Evolutionary conservation across 2,888 invertebrate species (phyloP).

Genomic region (Agriopis marginaria): DNA sequence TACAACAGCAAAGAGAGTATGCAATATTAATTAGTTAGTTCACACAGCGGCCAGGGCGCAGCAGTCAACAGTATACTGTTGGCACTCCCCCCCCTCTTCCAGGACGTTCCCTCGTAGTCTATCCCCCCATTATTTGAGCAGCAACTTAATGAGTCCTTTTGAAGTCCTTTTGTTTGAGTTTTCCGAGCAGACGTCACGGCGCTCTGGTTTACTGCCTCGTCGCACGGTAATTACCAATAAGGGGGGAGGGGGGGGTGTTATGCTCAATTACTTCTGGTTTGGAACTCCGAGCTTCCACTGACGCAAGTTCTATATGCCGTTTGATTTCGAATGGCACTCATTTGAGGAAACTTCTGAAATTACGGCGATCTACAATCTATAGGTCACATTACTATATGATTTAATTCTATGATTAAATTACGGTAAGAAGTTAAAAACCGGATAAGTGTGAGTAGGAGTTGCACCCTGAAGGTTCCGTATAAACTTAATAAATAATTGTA

Average conservation of each 20-base stretch:
- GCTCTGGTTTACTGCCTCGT: slow-evolving; percentile 47
- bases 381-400: not conserved
- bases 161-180: slow-evolving; percentile 76
- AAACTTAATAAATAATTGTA: no score
- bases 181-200: slow-evolving; percentile 63
- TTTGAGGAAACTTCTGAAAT: slow-evolving; percentile 11
- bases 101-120: slow-evolving; percentile 15
- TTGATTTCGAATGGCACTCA: slow-evolving; percentile 31
- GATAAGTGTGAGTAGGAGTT: no score
- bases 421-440: not conserved
- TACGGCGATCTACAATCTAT: slow-evolving; percentile 1
- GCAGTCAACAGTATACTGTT: slow-evolving; percentile 2
- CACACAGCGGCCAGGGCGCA: slow-evolving; percentile 1
- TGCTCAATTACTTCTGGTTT: slow-evolving; percentile 59
- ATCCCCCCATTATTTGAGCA: slow-evolving; percentile 65
- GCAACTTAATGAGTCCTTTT: slow-evolving; percentile 74
- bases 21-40: slow-evolving; percentile 13
- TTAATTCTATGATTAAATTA: not conserved
- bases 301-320: slow-evolving; percentile 50
- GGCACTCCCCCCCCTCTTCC: not conserved
- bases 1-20: not conserved
- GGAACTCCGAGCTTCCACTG: slow-evolving; percentile 52
- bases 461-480: no score
- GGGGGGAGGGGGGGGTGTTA: slow-evolving; percentile 46
- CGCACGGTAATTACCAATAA: slow-evolving; percentile 66